Evolutionary conservation across 2,797 vertebrate genomes (phyloP).

Genomic region (Eidolon dupreanum): DNA sequence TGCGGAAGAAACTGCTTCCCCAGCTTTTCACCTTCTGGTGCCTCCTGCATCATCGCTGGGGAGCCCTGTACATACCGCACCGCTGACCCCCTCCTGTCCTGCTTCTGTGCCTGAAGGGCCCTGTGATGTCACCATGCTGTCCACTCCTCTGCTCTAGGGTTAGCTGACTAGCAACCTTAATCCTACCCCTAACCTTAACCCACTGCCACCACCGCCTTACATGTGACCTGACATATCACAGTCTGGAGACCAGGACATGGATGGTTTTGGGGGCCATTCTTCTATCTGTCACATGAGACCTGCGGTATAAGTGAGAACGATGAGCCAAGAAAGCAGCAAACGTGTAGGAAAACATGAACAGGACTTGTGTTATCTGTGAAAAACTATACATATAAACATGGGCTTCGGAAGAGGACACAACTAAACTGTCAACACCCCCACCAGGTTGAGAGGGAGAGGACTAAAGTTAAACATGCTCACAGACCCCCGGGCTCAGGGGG

Average conservation of each 20-base stretch:
- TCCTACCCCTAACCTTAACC: neutral
- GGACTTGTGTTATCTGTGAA: neutral
- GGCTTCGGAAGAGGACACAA: neutral
- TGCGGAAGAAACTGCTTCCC: neutral
- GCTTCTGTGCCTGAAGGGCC: neutral
- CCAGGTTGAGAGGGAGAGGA: neutral
- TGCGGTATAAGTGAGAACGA: neutral
- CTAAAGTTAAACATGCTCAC: neutral
- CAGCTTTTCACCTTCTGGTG: neutral
- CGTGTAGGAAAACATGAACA: neutral
- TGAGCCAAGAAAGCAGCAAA: neutral
- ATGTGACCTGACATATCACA: neutral
- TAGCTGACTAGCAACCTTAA: neutral
- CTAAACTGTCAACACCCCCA: neutral
- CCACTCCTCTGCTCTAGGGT: neutral
- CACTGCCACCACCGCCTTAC: neutral
- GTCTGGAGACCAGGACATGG: neutral
- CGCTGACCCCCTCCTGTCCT: neutral
- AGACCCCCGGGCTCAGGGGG: neutral
- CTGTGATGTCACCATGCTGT: neutral
- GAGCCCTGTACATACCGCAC: neutral
- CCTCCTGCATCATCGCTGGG: neutral
- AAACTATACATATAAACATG: neutral
- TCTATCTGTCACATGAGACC: neutral
- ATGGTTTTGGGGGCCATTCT: neutral